Conservation (phyloP, 2,888 invertebrate genomes). For the Aphodius granarius region DNA sequence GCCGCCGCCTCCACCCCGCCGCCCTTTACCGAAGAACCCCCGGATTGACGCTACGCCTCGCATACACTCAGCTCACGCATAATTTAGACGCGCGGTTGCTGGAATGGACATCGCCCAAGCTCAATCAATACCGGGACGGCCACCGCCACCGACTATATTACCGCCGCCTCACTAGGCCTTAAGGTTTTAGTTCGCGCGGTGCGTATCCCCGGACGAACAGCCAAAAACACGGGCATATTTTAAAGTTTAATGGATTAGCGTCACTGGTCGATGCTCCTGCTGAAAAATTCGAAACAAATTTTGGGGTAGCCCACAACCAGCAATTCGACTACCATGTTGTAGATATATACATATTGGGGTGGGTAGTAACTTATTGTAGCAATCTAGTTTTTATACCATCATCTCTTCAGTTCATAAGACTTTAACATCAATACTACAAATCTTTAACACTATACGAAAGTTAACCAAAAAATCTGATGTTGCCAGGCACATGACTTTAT, state of each 20-base stretch:
- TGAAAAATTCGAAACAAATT: background rate
- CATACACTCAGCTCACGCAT: slow-evolving; percentile 56
- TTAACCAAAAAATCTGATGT: too few relatives aligned
- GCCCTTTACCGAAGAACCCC: slow-evolving; percentile 1
- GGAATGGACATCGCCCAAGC: slow-evolving; percentile 55
- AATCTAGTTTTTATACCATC: too few relatives aligned
- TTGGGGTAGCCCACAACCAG: too few relatives aligned
- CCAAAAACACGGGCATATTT: background rate
- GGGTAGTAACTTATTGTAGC: too few relatives aligned
- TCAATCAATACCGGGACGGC: slow-evolving; percentile 52
- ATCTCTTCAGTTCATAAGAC: too few relatives aligned
- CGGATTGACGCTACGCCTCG: slow-evolving; percentile 44
- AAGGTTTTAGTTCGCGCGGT: background rate
- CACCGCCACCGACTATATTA: slow-evolving; percentile 34
- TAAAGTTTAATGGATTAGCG: background rate
- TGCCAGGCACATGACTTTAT: too few relatives aligned
- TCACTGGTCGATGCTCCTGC: background rate
- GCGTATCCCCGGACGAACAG: background rate
- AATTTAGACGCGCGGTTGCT: slow-evolving; percentile 56
- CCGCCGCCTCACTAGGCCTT: slow-evolving; percentile 18
- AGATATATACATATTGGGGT: too few relatives aligned
- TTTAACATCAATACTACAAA: too few relatives aligned
- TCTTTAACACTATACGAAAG: too few relatives aligned
- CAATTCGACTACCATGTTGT: too few relatives aligned
- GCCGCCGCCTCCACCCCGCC: slow-evolving; percentile 12